Percentiles rank a stretch among this genome's conserved stretches.
phyloP scores from a whole-genome alignment of 2,113 vertebrate genomes.

The Carassius carassius region DNA sequence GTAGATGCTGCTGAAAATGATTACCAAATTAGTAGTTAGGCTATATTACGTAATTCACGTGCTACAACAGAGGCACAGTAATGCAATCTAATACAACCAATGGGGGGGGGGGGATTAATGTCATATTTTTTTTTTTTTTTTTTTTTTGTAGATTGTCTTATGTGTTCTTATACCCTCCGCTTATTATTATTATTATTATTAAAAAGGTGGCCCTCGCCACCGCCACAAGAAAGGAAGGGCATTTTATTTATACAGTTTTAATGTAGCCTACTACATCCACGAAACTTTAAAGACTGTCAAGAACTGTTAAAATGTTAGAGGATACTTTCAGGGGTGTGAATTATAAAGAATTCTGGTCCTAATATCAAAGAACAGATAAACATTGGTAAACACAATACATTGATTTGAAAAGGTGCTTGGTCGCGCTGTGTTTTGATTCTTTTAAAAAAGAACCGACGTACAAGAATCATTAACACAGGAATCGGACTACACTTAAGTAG shows the following conservation, averaged over 20 bases:
- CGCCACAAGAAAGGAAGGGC: not conserved
- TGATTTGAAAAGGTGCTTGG: not conserved
- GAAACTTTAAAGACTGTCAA: not conserved
- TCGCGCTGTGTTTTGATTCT: not conserved
- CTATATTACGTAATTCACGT: not conserved
- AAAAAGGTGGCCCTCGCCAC: not conserved
- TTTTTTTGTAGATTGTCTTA: not conserved
- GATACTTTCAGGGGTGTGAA: not conserved
- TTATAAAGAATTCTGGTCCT: not conserved
- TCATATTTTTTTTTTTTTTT: too few species aligned
- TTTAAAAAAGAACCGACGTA: not conserved
- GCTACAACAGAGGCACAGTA: not conserved
- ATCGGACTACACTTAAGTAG: not conserved
- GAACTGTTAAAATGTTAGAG: not conserved
- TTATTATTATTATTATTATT: too few species aligned
- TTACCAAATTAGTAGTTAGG: slow-evolving; percentile 1
- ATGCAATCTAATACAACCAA: not conserved
- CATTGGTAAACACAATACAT: not conserved
- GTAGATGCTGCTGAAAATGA: not conserved
- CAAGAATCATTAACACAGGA: not conserved
- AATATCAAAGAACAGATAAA: not conserved
- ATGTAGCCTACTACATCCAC: not conserved
- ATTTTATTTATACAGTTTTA: not conserved
- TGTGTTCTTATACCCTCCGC: not conserved
- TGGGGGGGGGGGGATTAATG: too few species aligned